Evolutionary conservation across 2,888 invertebrate genomes (phyloP), one percentile per base, ranked within the genome.

Genomic region (Drosophila cognata): DNA sequence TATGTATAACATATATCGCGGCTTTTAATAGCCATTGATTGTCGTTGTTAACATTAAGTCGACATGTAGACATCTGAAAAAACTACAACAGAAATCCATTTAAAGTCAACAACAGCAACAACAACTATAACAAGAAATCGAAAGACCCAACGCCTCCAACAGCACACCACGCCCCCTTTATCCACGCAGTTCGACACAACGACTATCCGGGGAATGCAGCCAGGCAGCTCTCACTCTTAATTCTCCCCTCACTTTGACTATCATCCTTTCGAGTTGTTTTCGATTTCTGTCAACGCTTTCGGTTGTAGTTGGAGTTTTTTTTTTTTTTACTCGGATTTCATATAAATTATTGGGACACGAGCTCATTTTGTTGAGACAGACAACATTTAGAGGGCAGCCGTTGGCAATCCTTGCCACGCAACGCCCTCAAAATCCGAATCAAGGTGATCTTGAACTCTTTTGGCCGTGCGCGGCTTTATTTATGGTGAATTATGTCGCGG

Each of bases 11-110:
- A 85, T 71, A 78, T 74, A 80, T 74, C 64, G 78, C 57, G 71
- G 81, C 89, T 76, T 80, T 90, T 88, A 86, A 90, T 89, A 88
- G 90, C 84, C 86, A 80, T 77, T 84, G 89, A 86, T 88, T 82
- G 84, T 82, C 82, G 89, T 66, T 88, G 89, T 90, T 89, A 90
- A 90, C 87, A 88, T 82, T 73, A 84, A 79, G 78, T 80, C 74
- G 62, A 86, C 80, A 90, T 90, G 87, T 88, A 84, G 86, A 86
- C 89, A 82, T 64, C 78, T 60, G 59, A 53, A 5, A 55, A 75
- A 86, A 82, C 86, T 88, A 88, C 87, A 88, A 75, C 86, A 82
- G 79, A 88, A 90, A 86, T 86, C 87, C 89, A 88, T 88, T 88
- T 88, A 88, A 85, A 69, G 57, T 68, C 70, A 65, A 16, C 46